Evolutionary conservation across 1,140 invertebrate genomes (phyloP), one percentile per base, ranked within the genome.

Genomic region (Brachionus rubens): DNA sequence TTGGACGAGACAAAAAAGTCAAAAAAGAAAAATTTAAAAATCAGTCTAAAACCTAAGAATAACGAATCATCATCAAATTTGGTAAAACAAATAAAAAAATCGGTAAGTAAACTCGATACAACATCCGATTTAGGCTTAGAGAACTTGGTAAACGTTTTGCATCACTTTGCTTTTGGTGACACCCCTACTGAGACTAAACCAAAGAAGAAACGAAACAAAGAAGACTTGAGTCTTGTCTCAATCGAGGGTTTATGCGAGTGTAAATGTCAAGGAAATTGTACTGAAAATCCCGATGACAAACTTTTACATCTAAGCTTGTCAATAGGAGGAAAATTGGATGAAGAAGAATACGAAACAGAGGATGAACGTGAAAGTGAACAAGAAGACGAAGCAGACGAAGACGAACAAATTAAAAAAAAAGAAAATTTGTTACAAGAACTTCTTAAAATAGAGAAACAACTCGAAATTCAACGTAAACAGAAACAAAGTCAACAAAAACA

Each of bases 351-450:
- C 16, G 40, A 21, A 4, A 67, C 12, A 0, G 46, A 48, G 3
- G 10, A 70, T 7, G 46, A 28, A 0, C 16, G 41, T 47, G 41
- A 28, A 2, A 7, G 21, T 14, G 65, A 47, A n/a, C 4, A 10
- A 1, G 67, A 10, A 19, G 24, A 48, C 14, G 28, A 16, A 0
- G 43, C 48, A 19, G 47, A 76, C 21, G 52, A 76, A 21, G 48
- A 76, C 16, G 72, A 76, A 56, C 48, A 76, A 76, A 76, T 56
- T 30, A 76, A 76, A 46, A 41, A 43, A 56, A 54, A 76, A 19
- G 48, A 59, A 16, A 54, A 56, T 43, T 3, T 54, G 30, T 30
- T 56, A 14, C 48, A 76, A 56, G 72, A 76, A 36, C 28, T 56
- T 33, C 50, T 76, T 7, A 54, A 56, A 40, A 76, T 54, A 54